Evolutionary conservation across 2,113 vertebrate genomes (phyloP).

Genomic region (Micronisus gabar): DNA sequence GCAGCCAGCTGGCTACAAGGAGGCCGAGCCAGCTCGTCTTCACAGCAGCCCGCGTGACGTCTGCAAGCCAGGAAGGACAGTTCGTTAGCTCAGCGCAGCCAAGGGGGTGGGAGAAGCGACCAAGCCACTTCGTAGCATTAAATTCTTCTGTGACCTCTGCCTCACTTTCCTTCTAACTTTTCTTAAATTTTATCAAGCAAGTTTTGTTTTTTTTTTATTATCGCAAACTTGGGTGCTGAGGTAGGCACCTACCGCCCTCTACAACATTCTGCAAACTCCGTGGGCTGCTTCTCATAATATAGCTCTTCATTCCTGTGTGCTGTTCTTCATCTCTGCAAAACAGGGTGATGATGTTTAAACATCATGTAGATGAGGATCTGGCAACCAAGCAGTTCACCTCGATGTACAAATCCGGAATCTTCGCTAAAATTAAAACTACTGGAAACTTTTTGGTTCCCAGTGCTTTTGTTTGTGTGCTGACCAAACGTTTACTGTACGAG

Average conservation of each 20-base stretch:
- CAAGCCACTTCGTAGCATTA: not conserved
- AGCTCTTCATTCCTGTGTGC: not conserved
- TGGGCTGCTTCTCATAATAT: not conserved
- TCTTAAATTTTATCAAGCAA: not conserved
- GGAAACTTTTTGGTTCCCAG: not conserved
- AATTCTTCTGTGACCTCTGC: not conserved
- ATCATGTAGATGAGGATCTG: not conserved
- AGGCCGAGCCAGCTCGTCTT: not conserved
- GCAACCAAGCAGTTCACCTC: not conserved
- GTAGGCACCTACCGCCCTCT: not conserved
- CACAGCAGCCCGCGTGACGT: not conserved
- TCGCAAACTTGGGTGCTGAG: not conserved
- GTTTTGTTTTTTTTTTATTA: not conserved
- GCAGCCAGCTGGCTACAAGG: slow-evolving; percentile 39
- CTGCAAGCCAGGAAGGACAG: rapidly evolving
- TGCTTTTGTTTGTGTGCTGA: not conserved
- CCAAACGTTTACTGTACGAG: not conserved
- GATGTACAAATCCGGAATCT: not conserved
- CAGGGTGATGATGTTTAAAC: not conserved
- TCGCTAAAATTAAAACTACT: not conserved
- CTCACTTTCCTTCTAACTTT: not conserved
- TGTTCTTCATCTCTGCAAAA: not conserved
- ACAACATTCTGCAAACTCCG: not conserved
- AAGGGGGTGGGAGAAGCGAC: not conserved
- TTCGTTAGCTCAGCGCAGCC: not conserved